Percentiles rank a stretch among this genome's conserved stretches.
Conservation (phyloP, 2,113 vertebrate species). For the Todiramphus saurophagus region DNA sequence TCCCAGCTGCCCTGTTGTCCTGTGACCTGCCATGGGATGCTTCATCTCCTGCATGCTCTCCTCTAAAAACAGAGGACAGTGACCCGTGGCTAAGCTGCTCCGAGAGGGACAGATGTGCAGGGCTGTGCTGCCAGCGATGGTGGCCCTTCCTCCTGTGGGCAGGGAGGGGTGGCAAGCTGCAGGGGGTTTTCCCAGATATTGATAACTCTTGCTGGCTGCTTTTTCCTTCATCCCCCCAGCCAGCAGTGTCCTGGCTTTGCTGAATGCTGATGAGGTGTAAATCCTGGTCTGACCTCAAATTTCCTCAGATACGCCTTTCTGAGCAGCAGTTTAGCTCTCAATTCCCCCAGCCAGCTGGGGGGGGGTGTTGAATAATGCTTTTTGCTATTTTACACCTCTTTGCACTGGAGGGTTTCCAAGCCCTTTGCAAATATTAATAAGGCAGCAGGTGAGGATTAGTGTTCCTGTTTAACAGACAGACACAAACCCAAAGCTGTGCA, state of each 20-base stretch:
- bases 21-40: neutral
- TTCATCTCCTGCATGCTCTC: neutral
- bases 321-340: neutral
- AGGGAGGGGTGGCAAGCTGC: neutral
- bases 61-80: neutral
- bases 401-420: neutral
- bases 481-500: neutral
- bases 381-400: neutral
- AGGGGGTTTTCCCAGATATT: fast-evolving
- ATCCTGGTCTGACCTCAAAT: neutral
- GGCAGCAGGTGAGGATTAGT: neutral
- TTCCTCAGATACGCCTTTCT: neutral
- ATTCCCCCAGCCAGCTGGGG: neutral
- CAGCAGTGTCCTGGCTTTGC: neutral
- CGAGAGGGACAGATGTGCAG: neutral
- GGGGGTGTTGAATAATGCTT: neutral
- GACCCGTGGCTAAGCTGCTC: neutral
- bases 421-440: neutral
- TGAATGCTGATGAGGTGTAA: neutral
- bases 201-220: neutral
- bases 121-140: fast-evolving
- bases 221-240: neutral
- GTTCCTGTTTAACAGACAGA: neutral
- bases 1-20: neutral
- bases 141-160: neutral